phyloP scores from a whole-genome alignment of 2,797 vertebrate species.

The Lycodopsis pacificus region DNA sequence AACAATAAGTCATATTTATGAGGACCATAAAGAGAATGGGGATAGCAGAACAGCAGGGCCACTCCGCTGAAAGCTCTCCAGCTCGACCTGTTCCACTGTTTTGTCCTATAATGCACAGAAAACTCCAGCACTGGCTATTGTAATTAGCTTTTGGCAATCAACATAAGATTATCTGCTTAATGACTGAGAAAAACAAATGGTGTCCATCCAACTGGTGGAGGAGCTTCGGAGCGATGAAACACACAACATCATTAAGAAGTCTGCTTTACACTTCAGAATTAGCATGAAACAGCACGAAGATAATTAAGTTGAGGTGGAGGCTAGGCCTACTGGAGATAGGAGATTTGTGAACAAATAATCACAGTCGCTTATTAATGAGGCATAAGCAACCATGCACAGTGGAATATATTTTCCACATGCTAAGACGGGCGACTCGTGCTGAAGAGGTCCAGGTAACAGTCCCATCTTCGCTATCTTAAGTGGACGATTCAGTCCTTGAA shows the following conservation, averaged over 20 bases:
- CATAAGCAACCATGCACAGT: constrained; percentile 51
- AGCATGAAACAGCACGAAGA: constrained; percentile 64
- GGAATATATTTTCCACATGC: constrained; percentile 40
- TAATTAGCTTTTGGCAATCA: constrained; percentile 77
- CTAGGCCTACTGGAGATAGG: constrained; percentile 66
- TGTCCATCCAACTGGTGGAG: constrained; percentile 60
- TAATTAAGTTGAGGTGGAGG: constrained; percentile 75
- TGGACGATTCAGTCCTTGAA: not conserved
- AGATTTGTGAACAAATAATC: constrained; percentile 73
- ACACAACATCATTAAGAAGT: constrained; percentile 62
- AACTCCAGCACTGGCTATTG: constrained; percentile 56
- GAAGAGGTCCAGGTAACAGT: constrained; percentile 28
- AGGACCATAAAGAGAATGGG: constrained; percentile 45
- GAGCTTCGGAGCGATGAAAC: constrained; percentile 65
- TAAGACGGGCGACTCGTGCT: constrained; percentile 14
- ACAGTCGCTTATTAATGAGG: constrained; percentile 59
- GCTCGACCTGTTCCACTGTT: constrained; percentile 50
- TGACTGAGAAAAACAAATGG: constrained; percentile 73
- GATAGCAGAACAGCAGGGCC: constrained; percentile 6
- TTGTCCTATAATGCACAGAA: constrained; percentile 33
- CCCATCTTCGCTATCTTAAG: not conserved
- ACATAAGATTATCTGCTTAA: constrained; percentile 77
- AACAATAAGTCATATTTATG: constrained; percentile 59
- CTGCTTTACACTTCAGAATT: constrained; percentile 69
- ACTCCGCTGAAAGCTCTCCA: constrained; percentile 41